Percentiles rank a stretch among this genome's conserved stretches.
Evolutionary conservation across 2,113 vertebrate genomes (phyloP).

Genomic region (Zosterops borbonicus): DNA sequence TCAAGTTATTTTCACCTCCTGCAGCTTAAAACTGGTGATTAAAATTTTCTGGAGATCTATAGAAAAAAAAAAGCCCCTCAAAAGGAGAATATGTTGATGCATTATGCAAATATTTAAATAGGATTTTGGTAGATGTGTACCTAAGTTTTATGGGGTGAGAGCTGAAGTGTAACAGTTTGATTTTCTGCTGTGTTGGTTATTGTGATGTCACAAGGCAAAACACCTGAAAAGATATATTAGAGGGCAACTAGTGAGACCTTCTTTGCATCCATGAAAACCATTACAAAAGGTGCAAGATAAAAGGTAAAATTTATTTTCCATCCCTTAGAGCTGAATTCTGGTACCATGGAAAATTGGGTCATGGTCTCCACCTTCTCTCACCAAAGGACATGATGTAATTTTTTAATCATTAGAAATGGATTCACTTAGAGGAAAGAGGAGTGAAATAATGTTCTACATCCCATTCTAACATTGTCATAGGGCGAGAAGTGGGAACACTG

Average conservation of each 20-base stretch:
- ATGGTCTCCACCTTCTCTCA: not conserved
- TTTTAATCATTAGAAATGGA: not conserved
- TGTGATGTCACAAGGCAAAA: not conserved
- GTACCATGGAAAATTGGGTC: not conserved
- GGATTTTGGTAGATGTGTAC: not conserved
- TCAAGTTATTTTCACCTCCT: slow-evolving; percentile 7
- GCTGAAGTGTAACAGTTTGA: not conserved
- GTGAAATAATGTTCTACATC: not conserved
- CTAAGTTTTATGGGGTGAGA: not conserved
- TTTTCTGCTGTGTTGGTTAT: not conserved
- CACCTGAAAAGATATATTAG: not conserved
- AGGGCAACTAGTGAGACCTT: not conserved
- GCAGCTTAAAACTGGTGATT: not conserved
- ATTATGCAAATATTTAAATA: not conserved
- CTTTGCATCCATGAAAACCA: not conserved
- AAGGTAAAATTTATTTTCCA: not conserved
- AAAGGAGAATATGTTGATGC: not conserved
- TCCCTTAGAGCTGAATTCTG: not conserved
- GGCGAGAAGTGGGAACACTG: not conserved
- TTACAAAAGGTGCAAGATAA: not conserved
- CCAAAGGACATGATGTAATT: not conserved
- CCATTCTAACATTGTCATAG: not conserved
- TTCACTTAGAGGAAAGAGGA: not conserved
- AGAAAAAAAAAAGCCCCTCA: not conserved
- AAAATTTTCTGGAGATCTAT: not conserved